Conservation (phyloP, 2,888 invertebrate species). For the Dicyrtomina minuta region DNA sequence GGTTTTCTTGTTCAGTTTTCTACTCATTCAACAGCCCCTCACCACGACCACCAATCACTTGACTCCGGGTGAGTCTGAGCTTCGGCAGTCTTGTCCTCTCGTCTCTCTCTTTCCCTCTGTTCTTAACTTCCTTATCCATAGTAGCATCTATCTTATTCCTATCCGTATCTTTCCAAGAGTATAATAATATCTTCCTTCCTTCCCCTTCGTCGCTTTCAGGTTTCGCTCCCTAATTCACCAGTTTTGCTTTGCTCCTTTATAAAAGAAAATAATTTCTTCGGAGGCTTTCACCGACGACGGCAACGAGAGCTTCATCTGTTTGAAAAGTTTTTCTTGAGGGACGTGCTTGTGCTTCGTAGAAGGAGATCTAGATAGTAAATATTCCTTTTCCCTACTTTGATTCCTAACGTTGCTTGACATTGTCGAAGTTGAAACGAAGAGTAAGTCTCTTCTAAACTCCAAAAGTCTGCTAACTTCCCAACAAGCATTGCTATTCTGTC, state of each 20-base stretch:
- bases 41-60: constrained; percentile 26
- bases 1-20: constrained; percentile 13
- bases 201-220: not conserved
- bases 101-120: constrained; percentile 9
- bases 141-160: not conserved
- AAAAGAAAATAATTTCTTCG: no score
- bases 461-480: no score
- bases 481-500: no score
- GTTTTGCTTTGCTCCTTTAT: not conserved
- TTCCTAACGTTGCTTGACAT: no score
- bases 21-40: constrained; percentile 12
- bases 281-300: no score
- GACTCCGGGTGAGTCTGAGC: constrained; percentile 21
- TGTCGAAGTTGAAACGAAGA: no score
- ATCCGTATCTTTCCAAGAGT: not conserved
- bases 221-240: constrained; percentile 5
- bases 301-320: no score
- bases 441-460: no score
- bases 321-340: no score
- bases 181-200: not conserved
- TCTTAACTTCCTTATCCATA: constrained; percentile 22
- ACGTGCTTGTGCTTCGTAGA: no score
- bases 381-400: no score
- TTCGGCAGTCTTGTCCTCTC: constrained; percentile 6
- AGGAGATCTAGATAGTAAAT: no score